phyloP scores from a whole-genome alignment of 2,888 invertebrate species.

The Drosophila hawaiiensis region DNA sequence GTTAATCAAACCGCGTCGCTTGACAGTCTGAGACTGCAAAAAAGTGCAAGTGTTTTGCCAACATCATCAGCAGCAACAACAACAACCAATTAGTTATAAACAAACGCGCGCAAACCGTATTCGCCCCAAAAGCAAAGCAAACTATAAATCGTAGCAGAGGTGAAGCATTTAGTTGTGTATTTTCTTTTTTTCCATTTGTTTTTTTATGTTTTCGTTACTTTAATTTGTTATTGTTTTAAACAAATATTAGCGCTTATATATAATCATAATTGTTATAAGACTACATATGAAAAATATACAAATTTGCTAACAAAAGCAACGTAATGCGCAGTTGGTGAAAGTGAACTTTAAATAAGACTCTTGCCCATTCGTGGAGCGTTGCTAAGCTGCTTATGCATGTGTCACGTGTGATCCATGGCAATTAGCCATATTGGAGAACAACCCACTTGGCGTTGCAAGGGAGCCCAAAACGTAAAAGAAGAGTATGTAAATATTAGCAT shows the following conservation, averaged over 20 bases:
- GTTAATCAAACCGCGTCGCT: constrained; percentile 78
- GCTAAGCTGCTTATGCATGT: constrained; percentile 28
- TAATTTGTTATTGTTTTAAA: constrained; percentile 40
- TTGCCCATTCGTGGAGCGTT: constrained; percentile 36
- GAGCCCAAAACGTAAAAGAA: background rate
- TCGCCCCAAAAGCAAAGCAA: constrained; percentile 19
- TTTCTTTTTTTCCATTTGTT: constrained; percentile 3
- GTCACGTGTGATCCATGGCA: constrained; percentile 17
- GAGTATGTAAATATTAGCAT: background rate
- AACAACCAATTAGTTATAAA: constrained; percentile 27
- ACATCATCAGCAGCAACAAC: constrained; percentile 10
- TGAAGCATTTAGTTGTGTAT: constrained; percentile 41
- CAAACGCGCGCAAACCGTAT: constrained; percentile 24
- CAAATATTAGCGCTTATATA: constrained; percentile 33
- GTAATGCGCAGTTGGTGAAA: constrained; percentile 44
- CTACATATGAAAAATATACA: constrained; percentile 26
- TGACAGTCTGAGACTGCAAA: constrained; percentile 47
- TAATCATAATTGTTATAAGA: constrained; percentile 50
- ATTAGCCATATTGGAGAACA: constrained; percentile 37
- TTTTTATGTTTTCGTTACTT: background rate
- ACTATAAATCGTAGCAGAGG: constrained; percentile 38
- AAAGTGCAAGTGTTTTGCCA: constrained; percentile 55
- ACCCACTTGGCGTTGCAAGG: constrained; percentile 7
- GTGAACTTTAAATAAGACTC: constrained; percentile 49
- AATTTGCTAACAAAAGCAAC: background rate